phyloP scores from a whole-genome alignment of 2,888 invertebrate species.

The Callyntrura sp. region DNA sequence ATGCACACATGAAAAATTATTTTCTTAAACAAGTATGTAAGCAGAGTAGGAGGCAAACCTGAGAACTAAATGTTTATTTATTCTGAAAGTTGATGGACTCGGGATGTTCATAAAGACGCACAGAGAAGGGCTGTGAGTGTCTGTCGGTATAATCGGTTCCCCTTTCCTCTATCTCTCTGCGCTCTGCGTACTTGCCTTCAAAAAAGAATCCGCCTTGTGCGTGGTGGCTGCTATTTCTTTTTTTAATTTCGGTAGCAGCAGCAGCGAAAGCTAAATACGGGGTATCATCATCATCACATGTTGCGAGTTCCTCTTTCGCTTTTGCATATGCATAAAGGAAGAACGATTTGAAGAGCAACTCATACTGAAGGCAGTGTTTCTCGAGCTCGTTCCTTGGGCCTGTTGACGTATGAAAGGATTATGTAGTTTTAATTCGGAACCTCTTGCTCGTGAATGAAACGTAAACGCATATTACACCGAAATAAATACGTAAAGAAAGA shows the following conservation, averaged over 20 bases:
- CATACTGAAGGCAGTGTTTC: conserved; percentile 22
- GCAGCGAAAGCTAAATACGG: neutral
- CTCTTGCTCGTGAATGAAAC: conserved; percentile 46
- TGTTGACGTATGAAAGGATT: conserved; percentile 72
- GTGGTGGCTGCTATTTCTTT: conserved; percentile 31
- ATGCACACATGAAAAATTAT: conserved; percentile 43
- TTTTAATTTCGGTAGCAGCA: conserved; percentile 10
- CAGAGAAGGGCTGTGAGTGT: conserved; percentile 58
- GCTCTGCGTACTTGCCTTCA: conserved; percentile 52
- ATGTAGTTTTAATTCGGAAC: conserved; percentile 63
- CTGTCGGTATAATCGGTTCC: conserved; percentile 69
- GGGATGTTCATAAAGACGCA: conserved; percentile 76
- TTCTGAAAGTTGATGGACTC: conserved; percentile 82
- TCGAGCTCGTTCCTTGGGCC: conserved; percentile 13
- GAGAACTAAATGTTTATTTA: conserved; percentile 82
- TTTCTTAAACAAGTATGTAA: conserved; percentile 50
- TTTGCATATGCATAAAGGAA: conserved; percentile 33
- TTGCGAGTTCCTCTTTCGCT: conserved; percentile 19
- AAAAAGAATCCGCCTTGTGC: conserved; percentile 53
- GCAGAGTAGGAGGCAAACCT: conserved; percentile 60
- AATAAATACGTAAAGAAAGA: conserved; percentile 35
- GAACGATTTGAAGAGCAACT: conserved; percentile 8
- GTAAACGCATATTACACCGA: conserved; percentile 53
- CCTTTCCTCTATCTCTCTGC: conserved; percentile 68
- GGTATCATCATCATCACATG: conserved; percentile 1